Conservation (phyloP, 2,113 vertebrate genomes). For the Chaenocephalus aceratus region DNA sequence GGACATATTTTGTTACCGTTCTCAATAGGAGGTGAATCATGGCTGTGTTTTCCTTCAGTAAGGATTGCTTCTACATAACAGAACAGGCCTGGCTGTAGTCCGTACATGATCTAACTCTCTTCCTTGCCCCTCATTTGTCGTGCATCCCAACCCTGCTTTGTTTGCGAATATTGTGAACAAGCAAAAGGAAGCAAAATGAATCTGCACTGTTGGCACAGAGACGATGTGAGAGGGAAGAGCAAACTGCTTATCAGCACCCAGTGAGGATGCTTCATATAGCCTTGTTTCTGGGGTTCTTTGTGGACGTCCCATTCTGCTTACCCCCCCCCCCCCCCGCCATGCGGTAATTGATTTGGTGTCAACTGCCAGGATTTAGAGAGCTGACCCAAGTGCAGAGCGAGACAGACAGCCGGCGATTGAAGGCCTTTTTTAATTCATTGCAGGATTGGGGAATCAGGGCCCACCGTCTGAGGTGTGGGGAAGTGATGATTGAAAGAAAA, state of each 20-base stretch:
- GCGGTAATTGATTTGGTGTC: conserved; percentile 81
- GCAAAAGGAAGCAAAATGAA: conserved; percentile 19
- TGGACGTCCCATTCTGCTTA: conserved; percentile 75
- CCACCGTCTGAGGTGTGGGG: conserved; percentile 43
- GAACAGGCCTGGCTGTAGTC: neutral
- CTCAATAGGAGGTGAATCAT: neutral
- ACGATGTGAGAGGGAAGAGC: conserved; percentile 30
- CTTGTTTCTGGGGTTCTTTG: conserved; percentile 61
- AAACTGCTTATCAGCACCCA: conserved; percentile 63
- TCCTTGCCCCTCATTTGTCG: conserved; percentile 7
- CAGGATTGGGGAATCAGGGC: conserved; percentile 43
- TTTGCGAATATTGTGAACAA: conserved; percentile 34
- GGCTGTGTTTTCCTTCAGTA: neutral
- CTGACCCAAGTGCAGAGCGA: conserved; percentile 71
- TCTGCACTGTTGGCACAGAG: conserved; percentile 44
- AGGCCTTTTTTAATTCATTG: conserved; percentile 73
- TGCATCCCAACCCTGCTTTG: conserved; percentile 14
- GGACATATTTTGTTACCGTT: neutral
- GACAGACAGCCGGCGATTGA: conserved; percentile 70
- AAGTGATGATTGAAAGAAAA: conserved; percentile 56
- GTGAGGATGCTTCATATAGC: conserved; percentile 55
- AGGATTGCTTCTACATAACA: neutral
- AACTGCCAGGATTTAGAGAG: conserved; percentile 74
- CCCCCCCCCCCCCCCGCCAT: conserved; percentile 60
- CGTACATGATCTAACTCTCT: neutral